phyloP scores from a whole-genome alignment of 2,888 invertebrate species.

The Agrotis clavis region DNA sequence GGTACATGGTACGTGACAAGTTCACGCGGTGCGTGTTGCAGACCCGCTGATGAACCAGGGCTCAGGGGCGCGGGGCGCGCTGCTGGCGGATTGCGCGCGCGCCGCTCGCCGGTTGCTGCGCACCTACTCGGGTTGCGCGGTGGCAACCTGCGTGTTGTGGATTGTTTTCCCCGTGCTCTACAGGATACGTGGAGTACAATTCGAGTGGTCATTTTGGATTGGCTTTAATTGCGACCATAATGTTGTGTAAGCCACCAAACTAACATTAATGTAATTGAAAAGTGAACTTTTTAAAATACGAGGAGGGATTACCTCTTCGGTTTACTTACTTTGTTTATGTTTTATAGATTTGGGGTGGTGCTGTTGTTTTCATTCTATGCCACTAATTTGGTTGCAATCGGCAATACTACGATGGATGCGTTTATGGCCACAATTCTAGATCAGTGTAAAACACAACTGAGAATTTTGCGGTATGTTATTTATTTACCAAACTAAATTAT shows the following conservation, averaged over 20 bases:
- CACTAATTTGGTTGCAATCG: slow-evolving; percentile 78
- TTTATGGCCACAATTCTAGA: slow-evolving; percentile 78
- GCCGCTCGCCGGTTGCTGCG: slow-evolving; percentile 59
- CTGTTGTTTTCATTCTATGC: slow-evolving; percentile 78
- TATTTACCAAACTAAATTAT: too few relatives aligned
- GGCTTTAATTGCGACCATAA: slow-evolving; percentile 58
- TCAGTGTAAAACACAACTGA: slow-evolving; percentile 78
- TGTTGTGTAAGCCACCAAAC: slow-evolving; percentile 28
- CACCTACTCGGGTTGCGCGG: slow-evolving; percentile 72
- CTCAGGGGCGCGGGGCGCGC: slow-evolving; percentile 13
- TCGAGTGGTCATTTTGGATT: slow-evolving; percentile 72
- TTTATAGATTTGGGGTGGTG: slow-evolving; percentile 70
- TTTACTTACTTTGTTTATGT: slow-evolving; percentile 5
- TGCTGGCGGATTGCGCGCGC: slow-evolving; percentile 59
- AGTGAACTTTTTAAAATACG: background rate
- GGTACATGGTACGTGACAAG: too few relatives aligned
- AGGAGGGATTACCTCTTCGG: background rate
- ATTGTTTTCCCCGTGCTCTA: slow-evolving; percentile 69
- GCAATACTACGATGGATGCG: slow-evolving; percentile 83
- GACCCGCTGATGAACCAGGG: slow-evolving; percentile 63
- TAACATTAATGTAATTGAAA: background rate
- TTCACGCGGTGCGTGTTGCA: slow-evolving; percentile 34
- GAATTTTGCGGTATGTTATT: slow-evolving; percentile 73
- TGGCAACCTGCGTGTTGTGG: slow-evolving; percentile 79
- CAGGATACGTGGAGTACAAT: slow-evolving; percentile 63